Percentiles rank a stretch among this genome's conserved stretches.
These are phyloP conservation scores for Holotrichia oblita DNA, from an alignment of 1,140 invertebrate genomes.

Conservation along the genomic window DNA sequence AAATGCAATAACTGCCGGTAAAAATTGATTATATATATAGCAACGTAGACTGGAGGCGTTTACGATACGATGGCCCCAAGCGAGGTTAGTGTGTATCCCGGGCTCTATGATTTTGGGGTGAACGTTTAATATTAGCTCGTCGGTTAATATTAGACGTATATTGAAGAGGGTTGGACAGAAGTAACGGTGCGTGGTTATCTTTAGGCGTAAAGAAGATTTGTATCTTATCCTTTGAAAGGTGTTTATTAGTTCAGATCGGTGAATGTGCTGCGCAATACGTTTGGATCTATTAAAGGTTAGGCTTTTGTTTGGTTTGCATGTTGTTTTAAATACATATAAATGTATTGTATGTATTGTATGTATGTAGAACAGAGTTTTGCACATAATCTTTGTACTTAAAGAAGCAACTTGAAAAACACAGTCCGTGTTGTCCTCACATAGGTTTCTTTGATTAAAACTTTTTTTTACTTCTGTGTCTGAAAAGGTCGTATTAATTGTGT, in stretches of 20 bases:
- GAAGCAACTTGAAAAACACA: no score
- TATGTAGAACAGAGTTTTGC: no score
- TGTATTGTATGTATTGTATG: no score
- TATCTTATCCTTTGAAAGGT: not conserved
- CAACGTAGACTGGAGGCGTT: not conserved
- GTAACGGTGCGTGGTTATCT: not conserved
- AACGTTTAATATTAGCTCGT: not conserved
- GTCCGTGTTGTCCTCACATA: no score
- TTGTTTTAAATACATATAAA: no score
- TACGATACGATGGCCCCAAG: not conserved
- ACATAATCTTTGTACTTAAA: no score
- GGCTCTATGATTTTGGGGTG: not conserved
- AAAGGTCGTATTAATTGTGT: no score
- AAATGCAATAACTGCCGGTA: slow-evolving; percentile 16
- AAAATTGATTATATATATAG: not conserved
- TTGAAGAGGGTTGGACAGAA: not conserved
- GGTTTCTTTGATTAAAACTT: no score
- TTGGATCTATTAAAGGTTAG: no score
- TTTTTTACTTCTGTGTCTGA: no score
- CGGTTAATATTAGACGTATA: not conserved
- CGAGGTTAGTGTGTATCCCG: not conserved
- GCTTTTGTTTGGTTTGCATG: no score
- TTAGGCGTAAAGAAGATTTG: not conserved
- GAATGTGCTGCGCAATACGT: not conserved
- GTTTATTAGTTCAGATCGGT: not conserved